Evolutionary conservation across 2,888 invertebrate species (phyloP).

Genomic region (Lysandra bellargus): DNA sequence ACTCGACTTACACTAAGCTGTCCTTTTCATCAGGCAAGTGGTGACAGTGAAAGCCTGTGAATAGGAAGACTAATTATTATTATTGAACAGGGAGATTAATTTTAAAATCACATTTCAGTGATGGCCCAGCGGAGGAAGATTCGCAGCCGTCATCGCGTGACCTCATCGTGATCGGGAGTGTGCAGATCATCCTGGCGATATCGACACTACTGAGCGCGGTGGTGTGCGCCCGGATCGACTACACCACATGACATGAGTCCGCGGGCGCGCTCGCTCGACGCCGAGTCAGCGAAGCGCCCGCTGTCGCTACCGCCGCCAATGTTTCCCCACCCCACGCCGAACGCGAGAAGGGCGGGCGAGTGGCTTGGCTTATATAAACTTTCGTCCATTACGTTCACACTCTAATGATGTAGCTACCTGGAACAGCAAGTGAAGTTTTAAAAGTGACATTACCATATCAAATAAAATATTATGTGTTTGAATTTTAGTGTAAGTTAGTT

Average conservation of each 20-base stretch:
- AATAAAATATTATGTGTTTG: neutral
- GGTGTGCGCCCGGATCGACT: conserved; percentile 78
- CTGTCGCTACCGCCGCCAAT: conserved; percentile 53
- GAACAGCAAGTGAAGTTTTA: neutral
- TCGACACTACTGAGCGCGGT: conserved; percentile 77
- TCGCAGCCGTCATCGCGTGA: conserved; percentile 67
- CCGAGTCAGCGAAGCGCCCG: conserved; percentile 64
- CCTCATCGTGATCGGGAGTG: conserved; percentile 71
- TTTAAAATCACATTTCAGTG: conserved; percentile 53
- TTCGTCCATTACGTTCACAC: conserved; percentile 19
- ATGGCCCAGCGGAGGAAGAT: conserved; percentile 63
- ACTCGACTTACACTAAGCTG: neutral
- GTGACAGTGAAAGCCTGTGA: no score
- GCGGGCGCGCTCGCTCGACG: conserved; percentile 65
- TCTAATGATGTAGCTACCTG: conserved; percentile 11
- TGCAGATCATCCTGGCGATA: conserved; percentile 73
- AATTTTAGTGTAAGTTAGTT: neutral
- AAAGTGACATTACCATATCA: conserved; percentile 14
- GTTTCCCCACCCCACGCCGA: conserved; percentile 56
- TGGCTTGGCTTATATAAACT: conserved; percentile 81
- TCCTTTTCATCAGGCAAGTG: no score
- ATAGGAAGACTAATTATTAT: no score
- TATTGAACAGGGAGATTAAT: neutral
- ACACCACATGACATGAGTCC: conserved; percentile 70
- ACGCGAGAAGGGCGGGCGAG: conserved; percentile 74